Evolutionary conservation across 2,113 vertebrate genomes (phyloP).

Genomic region (Zosterops hypoxanthus): DNA sequence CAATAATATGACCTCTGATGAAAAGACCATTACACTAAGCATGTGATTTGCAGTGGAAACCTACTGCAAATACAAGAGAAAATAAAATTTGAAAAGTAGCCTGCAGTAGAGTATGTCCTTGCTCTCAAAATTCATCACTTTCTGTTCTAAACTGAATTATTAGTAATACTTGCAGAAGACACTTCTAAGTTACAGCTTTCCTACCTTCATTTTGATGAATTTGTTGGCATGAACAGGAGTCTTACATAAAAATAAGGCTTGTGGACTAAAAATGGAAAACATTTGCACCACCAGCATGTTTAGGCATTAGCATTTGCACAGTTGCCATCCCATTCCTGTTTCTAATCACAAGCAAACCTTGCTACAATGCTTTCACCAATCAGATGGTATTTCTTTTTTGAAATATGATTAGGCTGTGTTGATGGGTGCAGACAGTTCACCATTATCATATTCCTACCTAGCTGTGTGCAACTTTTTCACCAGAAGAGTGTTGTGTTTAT

Average conservation of each 20-base stretch:
- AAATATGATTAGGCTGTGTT: not conserved
- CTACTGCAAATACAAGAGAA: not conserved
- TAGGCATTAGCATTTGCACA: not conserved
- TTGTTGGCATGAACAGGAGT: not conserved
- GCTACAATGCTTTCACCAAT: not conserved
- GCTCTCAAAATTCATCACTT: not conserved
- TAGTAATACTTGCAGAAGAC: not conserved
- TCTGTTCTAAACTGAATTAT: not conserved
- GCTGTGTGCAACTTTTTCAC: not conserved
- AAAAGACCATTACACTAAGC: not conserved
- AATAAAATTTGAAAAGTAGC: not conserved
- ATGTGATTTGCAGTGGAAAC: not conserved
- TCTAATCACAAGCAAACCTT: not conserved
- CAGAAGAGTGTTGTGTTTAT: not conserved
- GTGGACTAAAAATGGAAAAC: not conserved
- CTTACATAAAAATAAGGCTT: not conserved
- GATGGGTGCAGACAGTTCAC: not conserved
- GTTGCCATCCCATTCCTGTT: not conserved
- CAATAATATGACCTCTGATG: not conserved
- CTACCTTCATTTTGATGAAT: not conserved
- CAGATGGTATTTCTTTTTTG: not conserved
- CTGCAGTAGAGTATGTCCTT: not conserved
- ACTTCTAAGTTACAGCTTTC: not conserved
- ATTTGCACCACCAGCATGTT: not conserved
- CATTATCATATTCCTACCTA: accelerated